Evolutionary conservation across 2,888 invertebrate genomes (phyloP).

Genomic region (Laspeyria flexula): DNA sequence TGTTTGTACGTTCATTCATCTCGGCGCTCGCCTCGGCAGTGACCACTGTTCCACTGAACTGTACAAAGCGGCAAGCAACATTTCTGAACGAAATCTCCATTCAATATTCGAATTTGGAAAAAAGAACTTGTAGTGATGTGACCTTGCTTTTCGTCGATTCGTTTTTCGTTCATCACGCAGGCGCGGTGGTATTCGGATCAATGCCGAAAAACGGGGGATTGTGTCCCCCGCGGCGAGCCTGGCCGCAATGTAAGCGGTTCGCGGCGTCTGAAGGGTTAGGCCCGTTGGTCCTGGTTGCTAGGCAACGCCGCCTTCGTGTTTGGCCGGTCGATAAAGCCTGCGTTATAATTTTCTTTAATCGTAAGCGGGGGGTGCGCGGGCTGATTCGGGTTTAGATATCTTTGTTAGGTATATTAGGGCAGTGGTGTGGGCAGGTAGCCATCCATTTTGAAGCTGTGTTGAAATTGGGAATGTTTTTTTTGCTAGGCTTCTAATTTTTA

Average conservation of each 20-base stretch:
- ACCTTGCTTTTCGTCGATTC: constrained; percentile 81
- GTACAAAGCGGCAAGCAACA: constrained; percentile 62
- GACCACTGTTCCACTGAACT: constrained; percentile 72
- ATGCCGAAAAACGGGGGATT: constrained; percentile 82
- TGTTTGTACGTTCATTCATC: constrained; percentile 30
- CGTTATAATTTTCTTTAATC: constrained; percentile 81
- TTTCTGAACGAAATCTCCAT: constrained; percentile 76
- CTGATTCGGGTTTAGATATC: constrained; percentile 53
- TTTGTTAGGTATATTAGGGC: constrained; percentile 44
- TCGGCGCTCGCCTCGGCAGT: constrained; percentile 25
- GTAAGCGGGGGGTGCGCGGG: constrained; percentile 51
- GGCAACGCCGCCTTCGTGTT: constrained; percentile 73
- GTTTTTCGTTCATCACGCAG: constrained; percentile 83
- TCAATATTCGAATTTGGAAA: constrained; percentile 82
- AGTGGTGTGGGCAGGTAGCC: constrained; percentile 12
- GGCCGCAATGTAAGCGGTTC: constrained; percentile 79
- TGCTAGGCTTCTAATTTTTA: background rate
- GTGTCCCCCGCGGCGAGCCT: constrained; percentile 66
- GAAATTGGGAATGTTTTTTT: background rate
- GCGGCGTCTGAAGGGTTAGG: constrained; percentile 82
- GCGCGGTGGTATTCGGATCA: constrained; percentile 80
- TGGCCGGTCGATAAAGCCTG: constrained; percentile 73
- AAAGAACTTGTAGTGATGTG: constrained; percentile 82
- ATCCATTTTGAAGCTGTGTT: background rate
- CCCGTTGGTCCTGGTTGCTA: constrained; percentile 72